Percentiles rank a stretch among this genome's conserved stretches.
phyloP scores from a whole-genome alignment of 2,113 vertebrate species.

The Deroptyus accipitrinus region DNA sequence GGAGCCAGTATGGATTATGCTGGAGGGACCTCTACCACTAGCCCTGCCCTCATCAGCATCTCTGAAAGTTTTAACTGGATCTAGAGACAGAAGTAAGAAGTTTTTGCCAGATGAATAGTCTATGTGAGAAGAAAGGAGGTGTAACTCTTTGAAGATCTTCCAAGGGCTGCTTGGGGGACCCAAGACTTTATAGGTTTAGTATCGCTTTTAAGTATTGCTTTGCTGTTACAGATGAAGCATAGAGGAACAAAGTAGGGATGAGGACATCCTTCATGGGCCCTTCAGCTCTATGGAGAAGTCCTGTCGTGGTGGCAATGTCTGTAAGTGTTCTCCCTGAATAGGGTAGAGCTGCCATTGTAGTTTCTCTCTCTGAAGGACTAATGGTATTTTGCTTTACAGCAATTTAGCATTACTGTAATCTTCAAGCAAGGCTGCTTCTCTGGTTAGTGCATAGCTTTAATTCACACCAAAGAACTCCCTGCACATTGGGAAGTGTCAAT shows the following conservation, averaged over 20 bases:
- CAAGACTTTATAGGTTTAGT: neutral
- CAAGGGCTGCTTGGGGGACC: neutral
- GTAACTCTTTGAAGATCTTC: neutral
- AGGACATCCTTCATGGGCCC: neutral
- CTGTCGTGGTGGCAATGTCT: neutral
- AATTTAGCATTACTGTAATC: neutral
- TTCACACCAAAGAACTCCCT: neutral
- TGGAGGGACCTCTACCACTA: neutral
- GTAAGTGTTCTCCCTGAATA: neutral
- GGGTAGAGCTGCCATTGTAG: accelerated
- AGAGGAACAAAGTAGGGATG: neutral
- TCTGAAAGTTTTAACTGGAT: neutral
- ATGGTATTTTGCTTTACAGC: neutral
- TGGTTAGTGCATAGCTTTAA: neutral
- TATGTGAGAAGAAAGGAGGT: neutral
- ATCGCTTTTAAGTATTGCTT: neutral
- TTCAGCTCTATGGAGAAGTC: neutral
- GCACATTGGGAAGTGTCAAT: neutral
- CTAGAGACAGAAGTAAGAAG: neutral
- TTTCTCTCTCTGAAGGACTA: neutral
- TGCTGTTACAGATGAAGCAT: neutral
- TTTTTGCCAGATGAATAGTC: neutral
- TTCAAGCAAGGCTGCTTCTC: neutral
- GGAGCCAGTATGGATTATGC: too few relatives aligned
- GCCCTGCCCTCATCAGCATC: accelerated